Base-by-base conservation (phyloP, 2,888 invertebrate genomes). In the Epistrophella euchroma region DNA sequence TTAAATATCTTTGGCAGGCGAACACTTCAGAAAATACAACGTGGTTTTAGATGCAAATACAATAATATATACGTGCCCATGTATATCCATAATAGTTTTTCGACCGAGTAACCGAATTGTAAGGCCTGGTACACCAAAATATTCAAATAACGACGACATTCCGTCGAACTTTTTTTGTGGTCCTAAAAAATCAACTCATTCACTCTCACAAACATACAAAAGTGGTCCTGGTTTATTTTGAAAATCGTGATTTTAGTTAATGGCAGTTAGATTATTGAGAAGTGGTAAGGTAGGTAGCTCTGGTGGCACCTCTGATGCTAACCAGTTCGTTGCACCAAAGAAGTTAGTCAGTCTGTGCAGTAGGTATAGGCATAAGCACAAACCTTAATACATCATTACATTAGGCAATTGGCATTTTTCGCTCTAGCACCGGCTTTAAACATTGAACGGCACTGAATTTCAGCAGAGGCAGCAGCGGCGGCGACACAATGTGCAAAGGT, bases 211-310 rank as follows among this genome's bases (percentile, higher is more conserved):
- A 15, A 43, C 1, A 40, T 32, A 32, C 19, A 25, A 43, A 52
- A 47, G 43, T 4, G 56, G 19, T 75, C 73, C 71, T 76, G 56
- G 66, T 64, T 35, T 22, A 52, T 75, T 84, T 75, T 55, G 43
- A 37, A 81, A 85, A 81, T 85, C 85, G 85, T 85, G 85, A 85
- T 81, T 85, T 81, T 76, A 77, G 81, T 81, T 85, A 85, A 85
- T 81, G 81, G 81, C 85, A 75, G 79, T 62, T 15, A 47, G 47
- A 47, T 45, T 45, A 45, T 64, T 32, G 72, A 73, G 56, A 77
- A 73, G 72, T 52, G 32, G 32, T 32, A 28, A 32, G 32, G 13
- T 52, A 35, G 32, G 45, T 62, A 43, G 43, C n/a, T 40, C 4
- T 47, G 35, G 52, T 62, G 25, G 70, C 28, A 76, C 55, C 62